These are phyloP conservation scores for Anastrepha ludens DNA, from an alignment of 1,140 invertebrate species.

Conservation along the genomic window DNA sequence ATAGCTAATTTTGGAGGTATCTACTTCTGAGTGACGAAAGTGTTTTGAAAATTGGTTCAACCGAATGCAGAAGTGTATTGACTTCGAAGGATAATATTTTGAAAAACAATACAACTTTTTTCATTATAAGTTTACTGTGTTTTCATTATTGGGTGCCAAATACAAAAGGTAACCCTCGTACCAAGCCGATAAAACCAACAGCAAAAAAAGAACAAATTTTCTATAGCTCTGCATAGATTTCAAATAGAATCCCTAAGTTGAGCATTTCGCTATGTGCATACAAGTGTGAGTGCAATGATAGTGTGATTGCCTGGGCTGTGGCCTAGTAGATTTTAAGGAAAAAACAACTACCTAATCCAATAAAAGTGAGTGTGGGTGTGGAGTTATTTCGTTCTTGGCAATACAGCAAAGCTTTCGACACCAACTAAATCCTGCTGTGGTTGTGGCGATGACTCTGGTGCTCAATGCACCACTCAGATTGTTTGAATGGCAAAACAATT, in stretches of 20 bases:
- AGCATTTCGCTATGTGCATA: neutral
- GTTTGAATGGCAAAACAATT: conserved; percentile 49
- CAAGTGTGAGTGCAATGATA: neutral
- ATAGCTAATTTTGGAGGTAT: too few species aligned
- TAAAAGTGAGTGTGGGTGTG: conserved; percentile 7
- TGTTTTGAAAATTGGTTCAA: too few species aligned
- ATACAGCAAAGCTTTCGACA: neutral
- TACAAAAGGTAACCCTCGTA: too few species aligned
- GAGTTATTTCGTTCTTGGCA: conserved; percentile 5
- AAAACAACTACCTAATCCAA: conserved; percentile 9
- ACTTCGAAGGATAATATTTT: too few species aligned
- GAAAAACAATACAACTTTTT: too few species aligned
- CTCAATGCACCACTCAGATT: conserved; percentile 11
- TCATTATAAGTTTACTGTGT: too few species aligned
- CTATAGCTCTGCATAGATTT: neutral
- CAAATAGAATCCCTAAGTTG: neutral
- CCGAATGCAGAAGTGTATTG: too few species aligned
- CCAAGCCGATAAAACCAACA: too few species aligned
- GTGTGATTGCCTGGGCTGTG: neutral
- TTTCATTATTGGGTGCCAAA: too few species aligned
- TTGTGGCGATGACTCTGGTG: neutral
- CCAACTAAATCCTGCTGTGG: conserved; percentile 10
- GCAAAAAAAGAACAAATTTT: too few species aligned
- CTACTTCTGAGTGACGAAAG: too few species aligned
- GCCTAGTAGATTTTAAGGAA: neutral